A percentile compares a stretch with the other conserved stretches of the same genome.
These are phyloP conservation scores for Torymus texanus DNA, from an alignment of 2,888 invertebrate genomes.

Conservation along the genomic window DNA sequence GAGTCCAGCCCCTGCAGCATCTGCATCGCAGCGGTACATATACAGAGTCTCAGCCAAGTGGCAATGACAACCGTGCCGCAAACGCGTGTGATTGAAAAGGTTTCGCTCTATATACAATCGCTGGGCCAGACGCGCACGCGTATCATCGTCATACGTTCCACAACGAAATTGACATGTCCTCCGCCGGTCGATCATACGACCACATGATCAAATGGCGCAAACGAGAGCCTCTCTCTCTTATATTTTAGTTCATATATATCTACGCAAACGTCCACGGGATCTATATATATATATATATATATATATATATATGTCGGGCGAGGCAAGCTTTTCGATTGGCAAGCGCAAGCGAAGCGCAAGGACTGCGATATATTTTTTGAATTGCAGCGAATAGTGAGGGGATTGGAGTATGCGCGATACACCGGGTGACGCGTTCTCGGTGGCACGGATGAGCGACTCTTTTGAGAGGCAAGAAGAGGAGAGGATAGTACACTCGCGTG, in stretches of 20 bases:
- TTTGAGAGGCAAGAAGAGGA: not conserved
- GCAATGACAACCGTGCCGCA: not conserved
- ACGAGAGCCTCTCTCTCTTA: not conserved
- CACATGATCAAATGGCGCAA: not conserved
- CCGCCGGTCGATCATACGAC: conserved; percentile 13
- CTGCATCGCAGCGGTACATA: too few relatives aligned
- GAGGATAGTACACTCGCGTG: too few relatives aligned
- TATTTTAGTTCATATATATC: too few relatives aligned
- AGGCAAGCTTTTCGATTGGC: too few relatives aligned
- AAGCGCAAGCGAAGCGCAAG: too few relatives aligned
- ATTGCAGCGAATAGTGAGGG: too few relatives aligned
- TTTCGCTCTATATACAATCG: not conserved
- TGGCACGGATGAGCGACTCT: not conserved
- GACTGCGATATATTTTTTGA: too few relatives aligned
- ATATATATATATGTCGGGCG: too few relatives aligned
- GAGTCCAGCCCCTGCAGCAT: too few relatives aligned
- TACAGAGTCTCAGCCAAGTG: not conserved
- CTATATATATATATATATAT: too few relatives aligned
- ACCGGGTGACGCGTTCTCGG: not conserved
- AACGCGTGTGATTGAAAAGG: conserved; percentile 29
- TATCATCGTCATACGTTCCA: not conserved
- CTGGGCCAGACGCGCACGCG: not conserved
- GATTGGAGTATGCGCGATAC: too few relatives aligned
- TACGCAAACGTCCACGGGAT: too few relatives aligned
- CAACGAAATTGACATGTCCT: conserved; percentile 36